Evolutionary conservation across 2,888 invertebrate genomes (phyloP).

Genomic region (Harpalus rubripes): DNA sequence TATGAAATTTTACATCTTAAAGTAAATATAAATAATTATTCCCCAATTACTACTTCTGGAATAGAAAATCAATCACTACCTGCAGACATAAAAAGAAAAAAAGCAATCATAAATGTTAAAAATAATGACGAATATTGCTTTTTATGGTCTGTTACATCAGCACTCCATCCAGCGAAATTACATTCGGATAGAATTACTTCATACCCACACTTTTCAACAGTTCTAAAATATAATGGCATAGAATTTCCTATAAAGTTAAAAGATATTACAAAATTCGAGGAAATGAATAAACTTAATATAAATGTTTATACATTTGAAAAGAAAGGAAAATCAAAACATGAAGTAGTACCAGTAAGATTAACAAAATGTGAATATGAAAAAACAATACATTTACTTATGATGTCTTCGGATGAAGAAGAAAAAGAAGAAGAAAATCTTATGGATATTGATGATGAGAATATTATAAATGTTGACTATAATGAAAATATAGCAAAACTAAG

Average conservation of each 20-base stretch:
- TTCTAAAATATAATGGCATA: conserved; percentile 68
- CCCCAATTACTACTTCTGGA: neutral
- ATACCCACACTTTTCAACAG: conserved; percentile 67
- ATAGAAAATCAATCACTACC: conserved; percentile 66
- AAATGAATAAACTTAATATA: conserved; percentile 68
- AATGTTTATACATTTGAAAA: conserved; percentile 68
- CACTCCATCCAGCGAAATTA: conserved; percentile 65
- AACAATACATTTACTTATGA: conserved; percentile 66
- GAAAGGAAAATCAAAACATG: conserved; percentile 32
- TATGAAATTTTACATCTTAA: conserved; percentile 40
- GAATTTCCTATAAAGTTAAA: conserved; percentile 68
- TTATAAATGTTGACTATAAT: conserved; percentile 29
- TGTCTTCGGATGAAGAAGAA: conserved; percentile 30
- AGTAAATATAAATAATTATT: conserved; percentile 35
- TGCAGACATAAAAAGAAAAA: conserved; percentile 67
- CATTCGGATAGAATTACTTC: conserved; percentile 54
- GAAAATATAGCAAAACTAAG: neutral
- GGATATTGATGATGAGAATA: neutral
- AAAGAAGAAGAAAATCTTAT: conserved; percentile 47
- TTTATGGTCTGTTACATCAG: conserved; percentile 67
- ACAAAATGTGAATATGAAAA: conserved; percentile 63
- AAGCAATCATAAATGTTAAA: conserved; percentile 70
- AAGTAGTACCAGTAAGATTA: conserved; percentile 67
- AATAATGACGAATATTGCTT: conserved; percentile 70
- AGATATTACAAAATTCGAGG: conserved; percentile 68